Evolutionary conservation across 2,113 vertebrate genomes (phyloP).

Genomic region (Equus przewalskii): DNA sequence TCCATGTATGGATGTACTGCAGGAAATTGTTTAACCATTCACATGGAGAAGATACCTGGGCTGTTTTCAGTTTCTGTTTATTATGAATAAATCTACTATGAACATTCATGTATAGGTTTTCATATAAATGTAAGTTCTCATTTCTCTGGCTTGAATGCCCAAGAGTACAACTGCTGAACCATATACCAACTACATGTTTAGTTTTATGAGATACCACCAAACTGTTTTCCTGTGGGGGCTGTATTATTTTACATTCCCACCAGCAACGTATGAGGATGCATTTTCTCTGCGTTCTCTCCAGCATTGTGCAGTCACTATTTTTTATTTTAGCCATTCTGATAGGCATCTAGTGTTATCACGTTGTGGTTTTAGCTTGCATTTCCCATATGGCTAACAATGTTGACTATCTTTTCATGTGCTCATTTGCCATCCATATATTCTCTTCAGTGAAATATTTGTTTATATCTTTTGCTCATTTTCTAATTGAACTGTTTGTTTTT

Average conservation of each 20-base stretch:
- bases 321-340: slow-evolving; percentile 14
- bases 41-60: background rate
- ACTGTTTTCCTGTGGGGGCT: background rate
- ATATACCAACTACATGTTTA: background rate
- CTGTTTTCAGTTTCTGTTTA: background rate
- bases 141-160: background rate
- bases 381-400: background rate
- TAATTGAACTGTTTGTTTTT: background rate
- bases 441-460: background rate
- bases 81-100: background rate
- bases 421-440: background rate
- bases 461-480: background rate
- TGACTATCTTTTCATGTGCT: background rate
- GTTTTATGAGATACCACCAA: background rate
- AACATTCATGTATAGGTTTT: background rate
- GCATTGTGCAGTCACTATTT: background rate
- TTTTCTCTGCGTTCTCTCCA: background rate
- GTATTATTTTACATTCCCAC: background rate
- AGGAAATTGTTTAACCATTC: background rate
- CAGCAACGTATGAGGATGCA: background rate
- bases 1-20: background rate
- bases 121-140: background rate
- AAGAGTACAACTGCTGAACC: background rate
- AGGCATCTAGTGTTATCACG: background rate
- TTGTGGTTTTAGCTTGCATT: slow-evolving; percentile 8